Evolutionary conservation across 2,888 invertebrate genomes (phyloP).

Genomic region (Pyralis farinalis): DNA sequence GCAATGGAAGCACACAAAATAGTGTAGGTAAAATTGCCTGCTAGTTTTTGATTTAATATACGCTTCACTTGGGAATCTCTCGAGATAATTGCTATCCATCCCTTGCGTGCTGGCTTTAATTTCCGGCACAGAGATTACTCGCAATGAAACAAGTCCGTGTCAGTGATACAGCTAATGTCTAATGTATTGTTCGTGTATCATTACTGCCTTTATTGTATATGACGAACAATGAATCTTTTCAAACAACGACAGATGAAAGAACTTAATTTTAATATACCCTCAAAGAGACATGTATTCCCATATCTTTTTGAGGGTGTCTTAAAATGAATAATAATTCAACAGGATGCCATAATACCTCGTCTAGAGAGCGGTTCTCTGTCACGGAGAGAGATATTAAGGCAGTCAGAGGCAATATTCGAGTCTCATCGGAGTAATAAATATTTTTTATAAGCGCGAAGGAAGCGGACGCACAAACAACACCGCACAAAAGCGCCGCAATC

Average conservation of each 20-base stretch:
- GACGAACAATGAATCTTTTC: constrained; percentile 20
- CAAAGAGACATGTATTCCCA: constrained; percentile 8
- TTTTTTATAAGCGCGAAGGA: constrained; percentile 53
- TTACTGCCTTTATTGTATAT: neutral
- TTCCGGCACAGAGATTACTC: constrained; percentile 39
- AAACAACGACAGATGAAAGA: constrained; percentile 11
- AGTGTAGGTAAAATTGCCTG: no score
- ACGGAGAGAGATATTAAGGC: constrained; percentile 43
- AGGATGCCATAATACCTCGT: constrained; percentile 33
- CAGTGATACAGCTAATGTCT: constrained; percentile 11
- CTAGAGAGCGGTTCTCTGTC: constrained; percentile 32
- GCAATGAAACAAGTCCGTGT: constrained; percentile 27
- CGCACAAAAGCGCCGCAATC: constrained; percentile 69
- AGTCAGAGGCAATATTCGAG: constrained; percentile 43
- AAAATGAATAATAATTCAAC: constrained; percentile 15
- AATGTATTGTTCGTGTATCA: neutral
- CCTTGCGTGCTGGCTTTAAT: constrained; percentile 40
- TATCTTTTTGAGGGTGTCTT: constrained; percentile 11
- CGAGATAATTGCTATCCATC: constrained; percentile 15
- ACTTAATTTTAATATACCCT: neutral
- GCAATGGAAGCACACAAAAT: no score
- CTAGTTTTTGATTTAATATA: constrained; percentile 1
- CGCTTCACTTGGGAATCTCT: neutral
- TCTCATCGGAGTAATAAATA: constrained; percentile 52
- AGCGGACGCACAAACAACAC: constrained; percentile 54